Conservation (phyloP, 2,888 invertebrate genomes). For the Koerneria pararmatus region DNA sequence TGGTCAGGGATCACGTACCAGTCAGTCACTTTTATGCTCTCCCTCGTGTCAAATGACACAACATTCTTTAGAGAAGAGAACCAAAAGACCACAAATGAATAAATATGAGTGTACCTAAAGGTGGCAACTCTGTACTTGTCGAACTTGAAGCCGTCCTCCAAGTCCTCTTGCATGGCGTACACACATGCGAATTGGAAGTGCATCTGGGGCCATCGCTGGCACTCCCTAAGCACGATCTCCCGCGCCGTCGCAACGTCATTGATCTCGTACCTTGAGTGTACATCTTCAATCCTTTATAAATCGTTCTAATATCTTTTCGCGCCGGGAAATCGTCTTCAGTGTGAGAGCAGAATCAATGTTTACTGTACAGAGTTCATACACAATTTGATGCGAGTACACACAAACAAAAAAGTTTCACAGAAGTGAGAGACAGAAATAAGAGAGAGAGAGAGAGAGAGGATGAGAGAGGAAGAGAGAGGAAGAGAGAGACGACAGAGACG, state of each 20-base stretch:
- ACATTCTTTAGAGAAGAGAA: too few relatives aligned
- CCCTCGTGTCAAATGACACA: too few relatives aligned
- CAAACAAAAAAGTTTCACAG: not conserved
- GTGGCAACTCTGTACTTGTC: slow-evolving; percentile 35
- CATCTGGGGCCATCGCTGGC: slow-evolving; percentile 38
- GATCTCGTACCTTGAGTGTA: slow-evolving; percentile 27
- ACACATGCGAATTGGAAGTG: slow-evolving; percentile 45
- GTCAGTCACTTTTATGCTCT: too few relatives aligned
- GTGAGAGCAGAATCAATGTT: too few relatives aligned
- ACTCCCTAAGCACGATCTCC: slow-evolving; percentile 33
- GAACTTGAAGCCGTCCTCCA: slow-evolving; percentile 36
- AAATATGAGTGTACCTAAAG: slow-evolving; percentile 36
- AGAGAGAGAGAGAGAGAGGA: not conserved
- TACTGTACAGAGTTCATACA: too few relatives aligned
- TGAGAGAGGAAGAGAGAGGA: not conserved
- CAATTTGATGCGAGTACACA: not conserved
- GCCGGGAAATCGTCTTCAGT: not conserved
- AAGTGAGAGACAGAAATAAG: too few relatives aligned
- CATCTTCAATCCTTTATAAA: not conserved
- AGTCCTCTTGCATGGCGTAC: slow-evolving; percentile 35
- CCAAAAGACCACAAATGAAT: too few relatives aligned
- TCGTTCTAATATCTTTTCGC: not conserved
- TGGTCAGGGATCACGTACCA: too few relatives aligned
- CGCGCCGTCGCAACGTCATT: slow-evolving; percentile 36
- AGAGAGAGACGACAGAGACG: not conserved